Percentiles rank a stretch among this genome's conserved stretches.
phyloP scores from a whole-genome alignment of 1,140 invertebrate species.

The Mizuhopecten yessoensis region DNA sequence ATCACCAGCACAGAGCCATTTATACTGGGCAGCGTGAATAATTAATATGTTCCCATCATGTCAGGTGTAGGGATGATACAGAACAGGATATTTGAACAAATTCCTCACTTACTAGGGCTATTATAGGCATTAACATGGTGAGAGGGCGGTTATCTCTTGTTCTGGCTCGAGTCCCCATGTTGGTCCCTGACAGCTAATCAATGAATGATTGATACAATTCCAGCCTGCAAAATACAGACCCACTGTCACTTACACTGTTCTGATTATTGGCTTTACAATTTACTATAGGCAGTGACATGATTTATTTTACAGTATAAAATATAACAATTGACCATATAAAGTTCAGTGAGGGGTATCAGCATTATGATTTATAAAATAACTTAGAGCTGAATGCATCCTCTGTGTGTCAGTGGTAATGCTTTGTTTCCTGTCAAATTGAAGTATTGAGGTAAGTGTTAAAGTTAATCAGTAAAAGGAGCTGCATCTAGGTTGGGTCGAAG shows the following conservation, averaged over 20 bases:
- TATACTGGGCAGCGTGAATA: slow-evolving; percentile 18
- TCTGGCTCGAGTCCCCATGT: neutral
- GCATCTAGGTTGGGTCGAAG: neutral
- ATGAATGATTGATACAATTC: slow-evolving; percentile 35
- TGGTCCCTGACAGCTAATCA: slow-evolving; percentile 5
- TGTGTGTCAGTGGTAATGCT: neutral
- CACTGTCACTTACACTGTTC: slow-evolving; percentile 23
- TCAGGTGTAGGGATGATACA: slow-evolving; percentile 38
- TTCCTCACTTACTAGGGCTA: slow-evolving; percentile 12
- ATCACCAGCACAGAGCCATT: neutral
- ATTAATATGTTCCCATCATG: slow-evolving; percentile 9
- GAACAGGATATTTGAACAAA: slow-evolving; percentile 38
- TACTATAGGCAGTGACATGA: slow-evolving; percentile 10
- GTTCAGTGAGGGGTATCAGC: neutral
- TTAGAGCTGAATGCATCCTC: neutral
- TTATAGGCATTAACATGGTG: neutral
- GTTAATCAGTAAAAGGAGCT: neutral
- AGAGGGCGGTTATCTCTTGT: slow-evolving; percentile 6
- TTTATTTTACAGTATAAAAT: slow-evolving; percentile 13
- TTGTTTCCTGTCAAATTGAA: neutral
- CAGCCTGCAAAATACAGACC: slow-evolving; percentile 30
- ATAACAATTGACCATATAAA: neutral
- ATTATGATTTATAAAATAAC: neutral
- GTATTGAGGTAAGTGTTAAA: neutral
- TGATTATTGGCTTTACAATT: slow-evolving; percentile 35